Percentiles rank a stretch among this genome's conserved stretches.
These are phyloP conservation scores for Astropecten irregularis DNA, from an alignment of 53 echinoderm and acorn worm genomes.

Conservation along the genomic window DNA sequence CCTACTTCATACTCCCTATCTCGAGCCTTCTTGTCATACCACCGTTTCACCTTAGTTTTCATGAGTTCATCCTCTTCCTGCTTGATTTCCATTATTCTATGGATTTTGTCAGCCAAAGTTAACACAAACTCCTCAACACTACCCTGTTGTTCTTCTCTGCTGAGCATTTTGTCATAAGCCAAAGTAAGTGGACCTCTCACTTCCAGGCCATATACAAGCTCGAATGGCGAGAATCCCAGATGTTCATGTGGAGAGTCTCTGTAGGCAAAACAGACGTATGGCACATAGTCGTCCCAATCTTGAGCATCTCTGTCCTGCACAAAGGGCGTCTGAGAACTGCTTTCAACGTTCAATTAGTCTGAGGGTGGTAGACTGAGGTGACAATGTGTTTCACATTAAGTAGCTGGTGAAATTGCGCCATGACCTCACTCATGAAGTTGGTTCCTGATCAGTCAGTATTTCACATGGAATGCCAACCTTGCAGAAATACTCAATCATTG, in stretches of 20 bases:
- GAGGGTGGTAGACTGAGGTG: neutral
- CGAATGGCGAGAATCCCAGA: neutral
- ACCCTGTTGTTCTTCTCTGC: neutral
- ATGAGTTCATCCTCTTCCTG: neutral
- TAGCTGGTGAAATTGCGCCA: neutral
- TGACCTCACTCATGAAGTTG: conserved; percentile 30
- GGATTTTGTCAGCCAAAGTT: neutral
- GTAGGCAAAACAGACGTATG: neutral
- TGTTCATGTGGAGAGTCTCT: conserved; percentile 8
- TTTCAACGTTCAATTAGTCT: neutral
- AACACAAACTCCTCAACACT: neutral
- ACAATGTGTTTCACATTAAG: neutral
- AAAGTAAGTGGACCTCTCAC: conserved; percentile 14
- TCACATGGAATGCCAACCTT: conserved; percentile 54
- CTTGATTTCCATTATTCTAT: neutral
- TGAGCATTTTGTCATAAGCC: neutral
- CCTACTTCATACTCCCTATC: neutral
- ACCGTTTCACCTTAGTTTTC: neutral
- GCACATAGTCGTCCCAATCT: neutral
- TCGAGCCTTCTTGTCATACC: conserved; percentile 13
- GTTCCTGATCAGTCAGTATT: conserved; percentile 62
- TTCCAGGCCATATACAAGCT: neutral
- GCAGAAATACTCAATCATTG: conserved; percentile 15
- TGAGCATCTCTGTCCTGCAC: neutral
- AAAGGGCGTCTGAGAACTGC: conserved; percentile 10